phyloP scores from a whole-genome alignment of 1,140 invertebrate genomes.

The Lasioglossum albipes region DNA sequence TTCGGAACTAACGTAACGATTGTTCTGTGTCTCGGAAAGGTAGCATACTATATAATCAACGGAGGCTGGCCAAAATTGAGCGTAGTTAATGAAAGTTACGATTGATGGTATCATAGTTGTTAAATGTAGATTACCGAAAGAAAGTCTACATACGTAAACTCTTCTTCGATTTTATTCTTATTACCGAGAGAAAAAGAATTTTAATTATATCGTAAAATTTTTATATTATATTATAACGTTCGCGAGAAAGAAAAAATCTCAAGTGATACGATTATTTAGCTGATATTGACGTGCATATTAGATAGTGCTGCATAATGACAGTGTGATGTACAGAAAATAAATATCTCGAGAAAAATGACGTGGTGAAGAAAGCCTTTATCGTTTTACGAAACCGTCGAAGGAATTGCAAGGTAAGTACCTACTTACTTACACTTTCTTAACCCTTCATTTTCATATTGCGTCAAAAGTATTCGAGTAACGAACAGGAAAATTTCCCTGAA shows the following conservation, averaged over 20 bases:
- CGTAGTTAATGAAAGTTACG: conserved; percentile 55
- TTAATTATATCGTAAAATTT: conserved; percentile 56
- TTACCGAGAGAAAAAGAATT: conserved; percentile 55
- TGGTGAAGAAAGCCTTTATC: conserved; percentile 64
- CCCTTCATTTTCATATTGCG: not conserved
- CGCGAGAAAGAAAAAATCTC: conserved; percentile 40
- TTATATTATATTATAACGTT: conserved; percentile 37
- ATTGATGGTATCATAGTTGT: conserved; percentile 60
- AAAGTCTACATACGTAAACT: conserved; percentile 54
- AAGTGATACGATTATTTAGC: conserved; percentile 30
- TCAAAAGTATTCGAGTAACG: not conserved
- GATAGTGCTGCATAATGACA: conserved; percentile 47
- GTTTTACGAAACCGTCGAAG: conserved; percentile 52
- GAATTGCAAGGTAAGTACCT: conserved; percentile 54
- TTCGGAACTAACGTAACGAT: not conserved
- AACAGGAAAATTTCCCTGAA: not conserved
- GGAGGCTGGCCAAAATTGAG: conserved; percentile 25
- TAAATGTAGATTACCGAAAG: conserved; percentile 48
- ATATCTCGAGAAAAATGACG: conserved; percentile 70
- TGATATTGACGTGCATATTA: conserved; percentile 29
- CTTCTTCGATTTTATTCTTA: conserved; percentile 67
- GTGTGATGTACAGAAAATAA: conserved; percentile 58
- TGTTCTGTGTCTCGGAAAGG: conserved; percentile 34
- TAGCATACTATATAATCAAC: conserved; percentile 51
- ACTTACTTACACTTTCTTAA: not conserved